Conservation (phyloP, 1,140 invertebrate species). For the Cepaea nemoralis region DNA sequence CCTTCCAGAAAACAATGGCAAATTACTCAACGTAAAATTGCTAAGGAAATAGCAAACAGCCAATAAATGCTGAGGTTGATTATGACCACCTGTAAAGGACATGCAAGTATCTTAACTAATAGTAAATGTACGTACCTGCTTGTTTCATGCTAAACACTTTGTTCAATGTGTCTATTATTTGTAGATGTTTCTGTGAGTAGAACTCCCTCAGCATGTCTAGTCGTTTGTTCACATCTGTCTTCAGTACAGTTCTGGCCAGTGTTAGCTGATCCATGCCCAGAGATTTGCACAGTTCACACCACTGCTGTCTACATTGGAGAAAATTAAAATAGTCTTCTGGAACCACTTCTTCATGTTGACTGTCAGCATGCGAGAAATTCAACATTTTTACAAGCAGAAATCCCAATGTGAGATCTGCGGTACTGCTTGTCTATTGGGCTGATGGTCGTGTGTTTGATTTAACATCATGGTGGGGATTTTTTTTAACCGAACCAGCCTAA, state of each 20-base stretch:
- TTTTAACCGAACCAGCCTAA: no score
- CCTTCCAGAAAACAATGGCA: no score
- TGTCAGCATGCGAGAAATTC: not conserved
- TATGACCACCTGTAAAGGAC: no score
- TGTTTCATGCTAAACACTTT: not conserved
- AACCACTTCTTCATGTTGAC: not conserved
- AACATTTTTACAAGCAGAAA: no score
- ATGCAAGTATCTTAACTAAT: not conserved
- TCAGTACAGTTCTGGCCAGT: conserved; percentile 31
- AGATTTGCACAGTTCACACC: conserved; percentile 28
- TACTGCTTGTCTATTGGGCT: no score
- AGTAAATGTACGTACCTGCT: not conserved
- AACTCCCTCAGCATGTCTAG: conserved; percentile 36
- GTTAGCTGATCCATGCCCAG: not conserved
- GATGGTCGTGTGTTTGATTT: no score
- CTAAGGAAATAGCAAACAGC: no score
- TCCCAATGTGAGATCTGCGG: no score
- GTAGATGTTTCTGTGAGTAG: conserved; percentile 37
- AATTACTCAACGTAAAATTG: no score
- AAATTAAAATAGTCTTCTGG: not conserved
- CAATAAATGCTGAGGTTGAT: no score
- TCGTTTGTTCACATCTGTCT: not conserved
- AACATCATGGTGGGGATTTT: no score
- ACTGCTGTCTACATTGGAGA: conserved; percentile 34
- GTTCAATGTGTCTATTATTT: conserved; percentile 19